phyloP scores from a whole-genome alignment of 2,113 vertebrate genomes.

The Oreochromis niloticus region DNA sequence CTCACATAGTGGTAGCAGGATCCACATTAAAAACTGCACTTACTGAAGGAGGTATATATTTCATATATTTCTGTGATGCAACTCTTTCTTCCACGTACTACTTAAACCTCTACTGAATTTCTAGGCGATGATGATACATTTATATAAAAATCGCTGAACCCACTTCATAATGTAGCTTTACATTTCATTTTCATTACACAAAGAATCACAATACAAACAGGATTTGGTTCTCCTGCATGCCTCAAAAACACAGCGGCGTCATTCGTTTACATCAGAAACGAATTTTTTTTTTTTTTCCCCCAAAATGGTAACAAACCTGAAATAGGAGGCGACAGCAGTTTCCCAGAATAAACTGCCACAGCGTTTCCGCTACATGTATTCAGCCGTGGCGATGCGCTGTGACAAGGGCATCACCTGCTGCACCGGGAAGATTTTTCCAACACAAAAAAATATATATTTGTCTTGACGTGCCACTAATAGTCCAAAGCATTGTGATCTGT shows the following conservation, averaged over 20 bases:
- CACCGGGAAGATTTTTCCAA: slow-evolving; percentile 11
- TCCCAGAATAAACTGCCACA: slow-evolving; percentile 40
- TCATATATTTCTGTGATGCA: neutral
- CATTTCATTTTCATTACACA: neutral
- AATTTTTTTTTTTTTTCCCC: fast-evolving
- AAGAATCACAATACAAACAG: neutral
- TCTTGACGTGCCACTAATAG: neutral
- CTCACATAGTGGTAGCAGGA: neutral
- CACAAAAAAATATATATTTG: slow-evolving; percentile 8
- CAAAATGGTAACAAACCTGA: slow-evolving; percentile 27
- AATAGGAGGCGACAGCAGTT: slow-evolving; percentile 42
- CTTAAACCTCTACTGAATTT: neutral
- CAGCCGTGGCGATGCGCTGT: slow-evolving; percentile 31
- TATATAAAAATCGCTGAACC: neutral
- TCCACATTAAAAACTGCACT: neutral
- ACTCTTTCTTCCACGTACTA: neutral
- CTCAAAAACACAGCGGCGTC: neutral
- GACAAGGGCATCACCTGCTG: slow-evolving; percentile 59
- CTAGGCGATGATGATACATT: neutral
- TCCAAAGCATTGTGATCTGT: neutral
- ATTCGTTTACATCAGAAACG: neutral
- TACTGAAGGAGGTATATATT: neutral
- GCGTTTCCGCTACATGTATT: slow-evolving; percentile 33
- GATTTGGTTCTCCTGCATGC: neutral
- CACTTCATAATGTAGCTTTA: neutral